Evolutionary conservation across 2,113 vertebrate species (phyloP), one percentile per base, ranked within the genome.

Genomic region (Gobius niger): DNA sequence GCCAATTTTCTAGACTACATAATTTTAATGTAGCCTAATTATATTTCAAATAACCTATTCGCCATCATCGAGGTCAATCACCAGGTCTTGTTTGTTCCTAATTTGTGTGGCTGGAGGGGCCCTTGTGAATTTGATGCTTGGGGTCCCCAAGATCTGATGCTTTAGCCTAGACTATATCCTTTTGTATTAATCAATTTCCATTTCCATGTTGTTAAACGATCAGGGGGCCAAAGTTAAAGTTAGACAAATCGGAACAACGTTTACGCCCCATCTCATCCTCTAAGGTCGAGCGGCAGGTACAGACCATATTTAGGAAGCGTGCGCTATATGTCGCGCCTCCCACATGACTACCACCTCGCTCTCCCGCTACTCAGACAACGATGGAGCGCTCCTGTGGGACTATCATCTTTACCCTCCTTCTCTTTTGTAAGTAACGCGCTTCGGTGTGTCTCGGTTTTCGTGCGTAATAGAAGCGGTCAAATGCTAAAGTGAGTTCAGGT

Each of bases 381-480:
- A 91, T 90, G 90, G 85, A 81, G 61, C 7, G 53, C 70, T 11
- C 60, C 64, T 77, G 77, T 69, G 7, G 59, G 8, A 69, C 50
- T 6, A 11, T 77, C 7, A 24, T 84, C 61, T 73, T 85, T n/a
- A n/a, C 62, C 10, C 0, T 81, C 0, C 0, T 77, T 0, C 14
- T 82, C 51, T 61, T 87, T 0, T 7, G 90, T 91, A 62, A 89
- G 90, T 89, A 65, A 34, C 14, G 9, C 47, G 11, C 13, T 44
- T 34, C 13, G 19, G 2, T 7, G 9, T 56, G 4, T 34, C 4
- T 54, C 19, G 0, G 18, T 14, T 52, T n/a, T 52, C 10, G 12
- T 14, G 47, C 15, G 47, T 6, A 14, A 11, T 14, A 34, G 24
- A 34, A 3, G 24, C 24, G 5, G 24, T 4, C 4, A 49, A 49